Evolutionary conservation across 2,113 vertebrate genomes (phyloP).

Genomic region (Cryptomyrus ogoouensis): DNA sequence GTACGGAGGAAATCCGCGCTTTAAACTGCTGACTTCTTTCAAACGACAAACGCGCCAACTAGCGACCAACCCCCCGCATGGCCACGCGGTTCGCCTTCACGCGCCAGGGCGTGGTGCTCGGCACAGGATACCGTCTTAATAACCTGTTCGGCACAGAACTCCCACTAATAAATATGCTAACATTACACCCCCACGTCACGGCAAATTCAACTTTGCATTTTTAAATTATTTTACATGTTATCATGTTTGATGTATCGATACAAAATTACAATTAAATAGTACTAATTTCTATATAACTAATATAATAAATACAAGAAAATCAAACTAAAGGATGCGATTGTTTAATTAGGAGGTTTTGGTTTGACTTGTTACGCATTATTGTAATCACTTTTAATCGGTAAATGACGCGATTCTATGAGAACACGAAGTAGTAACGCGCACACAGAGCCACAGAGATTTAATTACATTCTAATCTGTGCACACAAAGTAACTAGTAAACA

Average conservation of each 20-base stretch:
- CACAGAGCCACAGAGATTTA: background rate
- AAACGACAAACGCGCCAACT: constrained; percentile 71
- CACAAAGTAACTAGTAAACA: background rate
- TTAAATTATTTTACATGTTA: background rate
- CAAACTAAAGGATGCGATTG: background rate
- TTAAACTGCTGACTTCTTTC: constrained; percentile 32
- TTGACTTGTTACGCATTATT: background rate
- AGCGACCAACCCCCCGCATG: constrained; percentile 51
- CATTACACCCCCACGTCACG: background rate
- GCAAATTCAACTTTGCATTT: background rate
- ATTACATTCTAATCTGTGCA: background rate
- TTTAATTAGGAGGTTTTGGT: background rate
- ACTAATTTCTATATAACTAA: background rate
- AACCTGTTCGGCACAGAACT: constrained; percentile 18
- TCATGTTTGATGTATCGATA: background rate
- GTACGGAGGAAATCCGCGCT: background rate
- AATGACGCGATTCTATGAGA: background rate
- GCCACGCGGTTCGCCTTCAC: background rate
- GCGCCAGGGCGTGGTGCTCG: background rate
- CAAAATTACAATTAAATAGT: background rate
- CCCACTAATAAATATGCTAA: background rate
- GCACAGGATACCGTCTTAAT: constrained; percentile 5
- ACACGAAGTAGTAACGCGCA: background rate
- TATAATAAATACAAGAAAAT: background rate
- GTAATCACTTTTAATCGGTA: background rate